These are phyloP conservation scores for Drosophila kohkoa DNA, from an alignment of 1,140 invertebrate genomes.

Conservation along the genomic window DNA sequence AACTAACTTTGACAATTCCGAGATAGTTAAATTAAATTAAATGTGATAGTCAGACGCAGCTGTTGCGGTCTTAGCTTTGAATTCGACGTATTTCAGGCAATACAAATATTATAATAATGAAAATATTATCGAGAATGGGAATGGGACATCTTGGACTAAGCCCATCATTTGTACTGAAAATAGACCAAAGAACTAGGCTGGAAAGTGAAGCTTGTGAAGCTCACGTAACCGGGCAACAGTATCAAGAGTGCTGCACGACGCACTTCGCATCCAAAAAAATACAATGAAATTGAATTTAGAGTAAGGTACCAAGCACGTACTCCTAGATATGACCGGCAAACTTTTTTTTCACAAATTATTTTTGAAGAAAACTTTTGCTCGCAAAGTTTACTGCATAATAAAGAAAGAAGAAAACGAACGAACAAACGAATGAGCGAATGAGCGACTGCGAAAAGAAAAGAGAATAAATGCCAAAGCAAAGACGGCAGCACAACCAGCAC, in stretches of 20 bases:
- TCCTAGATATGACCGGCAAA: constrained; percentile 70
- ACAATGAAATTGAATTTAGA: constrained; percentile 82
- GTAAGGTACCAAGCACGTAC: constrained; percentile 76
- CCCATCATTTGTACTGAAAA: constrained; percentile 27
- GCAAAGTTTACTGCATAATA: constrained; percentile 79
- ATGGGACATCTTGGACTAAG: constrained; percentile 6
- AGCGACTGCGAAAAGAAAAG: background rate
- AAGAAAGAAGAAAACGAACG: constrained; percentile 46
- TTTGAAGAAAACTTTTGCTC: constrained; percentile 66
- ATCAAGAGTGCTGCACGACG: constrained; percentile 1
- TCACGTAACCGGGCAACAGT: constrained; percentile 62
- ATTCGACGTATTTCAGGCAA: too few relatives aligned
- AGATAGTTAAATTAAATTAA: too few relatives aligned
- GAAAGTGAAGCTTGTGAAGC: constrained; percentile 37
- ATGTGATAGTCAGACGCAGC: too few relatives aligned
- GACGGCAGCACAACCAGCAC: constrained; percentile 32
- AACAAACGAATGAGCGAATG: constrained; percentile 14
- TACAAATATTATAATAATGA: too few relatives aligned
- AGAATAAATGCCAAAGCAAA: constrained; percentile 49
- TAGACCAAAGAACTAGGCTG: constrained; percentile 8
- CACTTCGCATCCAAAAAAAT: constrained; percentile 29
- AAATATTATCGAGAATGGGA: too few relatives aligned
- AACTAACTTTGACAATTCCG: too few relatives aligned
- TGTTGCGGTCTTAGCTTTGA: too few relatives aligned
- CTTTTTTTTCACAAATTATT: constrained; percentile 80